Evolutionary conservation across 2,113 vertebrate genomes (phyloP), one percentile per base, ranked within the genome.

Genomic region (Psilopogon haemacephalus): DNA sequence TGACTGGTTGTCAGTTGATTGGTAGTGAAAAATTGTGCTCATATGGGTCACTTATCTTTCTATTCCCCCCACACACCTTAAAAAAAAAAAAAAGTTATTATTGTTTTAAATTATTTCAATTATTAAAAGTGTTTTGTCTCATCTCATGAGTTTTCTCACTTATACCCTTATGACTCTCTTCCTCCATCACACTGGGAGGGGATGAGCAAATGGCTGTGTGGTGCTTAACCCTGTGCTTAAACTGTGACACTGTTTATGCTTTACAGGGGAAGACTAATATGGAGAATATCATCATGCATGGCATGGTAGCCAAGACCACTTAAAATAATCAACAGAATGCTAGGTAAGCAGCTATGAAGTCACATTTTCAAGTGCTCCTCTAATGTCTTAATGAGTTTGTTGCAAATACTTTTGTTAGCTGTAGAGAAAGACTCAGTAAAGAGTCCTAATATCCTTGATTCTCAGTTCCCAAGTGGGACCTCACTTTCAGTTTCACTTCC

Each of bases 1-100:
- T 56, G 18, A 12, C 10, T 35, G 13, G 38, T 10, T 4, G 20
- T 44, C 3, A 1, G 1, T 50, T 1, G 1, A 2, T 52, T 62
- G 24, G 16, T 72, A 12, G 19, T 63, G 4, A 50, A 14, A 8
- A 48, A 18, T 26, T 55, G 5, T 55, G 75, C 84, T 48, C 26
- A 38, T 27, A 48, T 76, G 5, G 7, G 10, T 35, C 35, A 28
- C 10, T 55, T 38, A 4, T 52, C 44, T 79, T 56, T 30, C 35
- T n/a, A 26, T n/a, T n/a, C n/a, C n/a, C n/a, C n/a, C n/a, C n/a
- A n/a, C n/a, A n/a, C n/a, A n/a, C n/a, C n/a, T n/a, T n/a, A n/a
- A n/a, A n/a, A n/a, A n/a, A n/a, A n/a, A n/a, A n/a, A n/a, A n/a
- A n/a, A n/a, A n/a, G n/a, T n/a, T n/a, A n/a, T n/a, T 71, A 33